Base-by-base conservation (phyloP, 1,140 invertebrate genomes). In the Heliconius himera region DNA sequence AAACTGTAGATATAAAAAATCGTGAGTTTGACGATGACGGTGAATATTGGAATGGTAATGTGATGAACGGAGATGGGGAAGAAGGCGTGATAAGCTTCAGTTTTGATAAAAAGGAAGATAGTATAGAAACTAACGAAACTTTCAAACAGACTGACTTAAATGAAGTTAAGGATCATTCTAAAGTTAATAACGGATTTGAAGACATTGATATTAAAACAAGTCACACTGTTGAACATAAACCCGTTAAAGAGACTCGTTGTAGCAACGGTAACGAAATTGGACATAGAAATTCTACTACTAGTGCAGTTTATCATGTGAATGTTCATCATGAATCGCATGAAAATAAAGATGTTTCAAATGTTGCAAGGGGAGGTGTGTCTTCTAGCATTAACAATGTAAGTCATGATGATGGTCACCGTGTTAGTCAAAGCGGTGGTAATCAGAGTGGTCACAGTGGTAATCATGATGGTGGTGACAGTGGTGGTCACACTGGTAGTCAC, bases 11-110 rank as follows among this genome's bases (percentile, higher is more conserved):
- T 66, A 66, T 66, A 66, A 26, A 26, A 26, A 66, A 66, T 66
- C n/a, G 22, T 29, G 22, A 66, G 11, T 66, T 66, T 26, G 60
- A 66, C 3, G 60, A 66, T 16, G 60, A 66, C 11, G 60, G 60
- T 9, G 60, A 66, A 66, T 66, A 66, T 66, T 66, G 60, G 60
- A 66, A 66, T 26, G 60, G 60, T n/a, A 66, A 66, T 66, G 9
- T 66, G 13, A 66, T 66, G 60, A 66, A 66, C n/a, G 9, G 8
- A 8, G 54, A 56, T 26, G 60, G 56, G 0, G 56, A 66, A 26
- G 60, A 66, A 66, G 60, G 60, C 26, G 60, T 26, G 26, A 66
- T 66, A 13, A 66, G 9, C 8, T 66, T 66, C 3, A 66, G 22
- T 26, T 66, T 29, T 13, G 60, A 66, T 66, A 16, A 29, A 0